Percentiles rank a stretch among this genome's conserved stretches.
These are phyloP conservation scores for Tyto alba DNA, from an alignment of 2,113 vertebrate genomes.

Conservation along the genomic window DNA sequence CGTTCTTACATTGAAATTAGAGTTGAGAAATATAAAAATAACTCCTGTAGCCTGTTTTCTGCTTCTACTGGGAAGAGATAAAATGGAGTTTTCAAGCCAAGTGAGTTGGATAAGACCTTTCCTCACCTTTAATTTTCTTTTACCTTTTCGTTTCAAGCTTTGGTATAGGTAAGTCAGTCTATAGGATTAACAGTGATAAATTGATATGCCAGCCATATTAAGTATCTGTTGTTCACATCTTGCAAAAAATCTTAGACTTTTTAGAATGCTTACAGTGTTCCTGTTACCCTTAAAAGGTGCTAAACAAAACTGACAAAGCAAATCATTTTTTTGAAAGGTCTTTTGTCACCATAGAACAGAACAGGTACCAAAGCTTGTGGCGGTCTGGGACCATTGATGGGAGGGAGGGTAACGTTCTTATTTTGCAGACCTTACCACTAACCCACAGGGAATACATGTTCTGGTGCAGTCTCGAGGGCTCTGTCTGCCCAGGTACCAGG, in stretches of 20 bases:
- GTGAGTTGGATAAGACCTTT: background rate
- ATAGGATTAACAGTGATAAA: background rate
- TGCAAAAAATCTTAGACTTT: too few species aligned
- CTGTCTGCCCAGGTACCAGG: too few species aligned
- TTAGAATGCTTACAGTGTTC: background rate
- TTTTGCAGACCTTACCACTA: background rate
- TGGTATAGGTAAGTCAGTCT: background rate
- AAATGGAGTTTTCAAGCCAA: background rate
- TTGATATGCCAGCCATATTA: background rate
- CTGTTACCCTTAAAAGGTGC: background rate
- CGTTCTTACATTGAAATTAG: background rate
- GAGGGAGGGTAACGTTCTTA: background rate
- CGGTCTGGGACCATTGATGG: fast-evolving
- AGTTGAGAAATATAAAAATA: background rate
- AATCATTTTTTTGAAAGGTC: background rate
- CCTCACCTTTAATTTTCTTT: background rate
- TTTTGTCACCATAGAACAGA: background rate
- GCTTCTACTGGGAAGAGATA: background rate
- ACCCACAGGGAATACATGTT: fast-evolving
- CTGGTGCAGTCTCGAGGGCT: background rate
- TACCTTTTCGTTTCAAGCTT: background rate
- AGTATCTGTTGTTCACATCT: background rate
- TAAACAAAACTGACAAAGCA: background rate
- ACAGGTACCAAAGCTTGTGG: background rate
- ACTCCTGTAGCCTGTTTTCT: background rate